Evolutionary conservation across 2,113 vertebrate genomes (phyloP), one percentile per base, ranked within the genome.

Genomic region (Percina caprodes): DNA sequence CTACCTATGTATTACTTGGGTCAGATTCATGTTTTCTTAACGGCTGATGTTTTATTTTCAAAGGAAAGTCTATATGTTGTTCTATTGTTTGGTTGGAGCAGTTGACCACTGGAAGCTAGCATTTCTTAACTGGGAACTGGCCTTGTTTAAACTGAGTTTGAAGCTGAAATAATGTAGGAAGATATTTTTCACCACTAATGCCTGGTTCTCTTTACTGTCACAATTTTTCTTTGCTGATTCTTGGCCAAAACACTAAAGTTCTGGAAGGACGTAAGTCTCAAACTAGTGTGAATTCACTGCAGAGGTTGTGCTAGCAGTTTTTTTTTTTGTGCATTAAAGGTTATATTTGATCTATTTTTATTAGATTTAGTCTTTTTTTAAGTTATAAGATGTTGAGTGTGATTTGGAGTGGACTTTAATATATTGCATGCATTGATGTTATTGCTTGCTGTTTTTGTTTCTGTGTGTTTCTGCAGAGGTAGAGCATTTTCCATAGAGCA

Each of bases 201-300:
- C 94, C 80, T 94, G 83, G 79, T 96, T 97, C 95, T 97, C 94
- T 97, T 95, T 94, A 95, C 93, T 94, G 86, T 96, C 95, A 89
- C 54, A 48, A 61, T 80, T 67, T 92, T 87, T 92, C 95, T 92
- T 60, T 96, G 95, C 95, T 95, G 95, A 95, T 96, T 96, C 95
- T 96, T 94, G 95, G 95, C 93, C 94, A 93, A 92, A 91, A 97
- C 97, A 95, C 96, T 93, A 97, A 97, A 97, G 96, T 99, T 95
- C 97, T 97, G 95, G 95, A 97, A 93, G 95, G 95, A 97, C 96
- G 98, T 99, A 99, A 99, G 98, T 99, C 93, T 56, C 61, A 54
- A 67, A 72, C 88, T 84, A 71, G 88, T 45, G 84, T 91, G 84
- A 60, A 55, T 51, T 54, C 23, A 6, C 12, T 83, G 72, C 71